phyloP scores from a whole-genome alignment of 2,797 vertebrate genomes.

The Chrosomus eos region DNA sequence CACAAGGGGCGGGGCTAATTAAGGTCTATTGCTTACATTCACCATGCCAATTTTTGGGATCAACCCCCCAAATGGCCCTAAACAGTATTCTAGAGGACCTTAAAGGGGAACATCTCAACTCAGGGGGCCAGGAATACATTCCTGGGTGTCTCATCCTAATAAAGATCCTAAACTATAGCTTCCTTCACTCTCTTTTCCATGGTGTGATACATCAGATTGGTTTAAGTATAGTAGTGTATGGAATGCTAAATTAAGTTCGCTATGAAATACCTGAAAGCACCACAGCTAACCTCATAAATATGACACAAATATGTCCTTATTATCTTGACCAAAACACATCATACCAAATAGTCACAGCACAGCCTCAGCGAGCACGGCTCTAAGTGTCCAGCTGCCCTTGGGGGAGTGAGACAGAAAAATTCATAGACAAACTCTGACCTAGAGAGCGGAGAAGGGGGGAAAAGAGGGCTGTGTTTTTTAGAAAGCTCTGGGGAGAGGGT shows the following conservation, averaged over 20 bases:
- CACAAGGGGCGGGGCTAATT: too few relatives aligned
- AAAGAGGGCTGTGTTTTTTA: conserved; percentile 42
- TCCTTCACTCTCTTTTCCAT: not conserved
- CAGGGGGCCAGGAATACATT: not conserved
- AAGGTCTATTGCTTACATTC: too few relatives aligned
- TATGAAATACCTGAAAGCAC: conserved; percentile 4
- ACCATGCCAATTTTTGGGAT: too few relatives aligned
- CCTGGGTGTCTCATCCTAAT: not conserved
- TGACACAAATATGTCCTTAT: conserved; percentile 22
- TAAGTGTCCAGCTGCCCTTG: conserved; percentile 41
- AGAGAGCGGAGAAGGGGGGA: conserved; percentile 8
- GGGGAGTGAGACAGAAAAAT: conserved; percentile 28
- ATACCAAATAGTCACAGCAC: not conserved
- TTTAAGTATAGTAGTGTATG: not conserved
- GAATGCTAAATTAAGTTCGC: not conserved
- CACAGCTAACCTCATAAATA: conserved; percentile 13
- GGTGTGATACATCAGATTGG: not conserved
- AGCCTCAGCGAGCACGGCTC: not conserved
- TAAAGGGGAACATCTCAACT: not conserved
- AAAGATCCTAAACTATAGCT: too few relatives aligned
- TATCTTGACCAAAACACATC: conserved; percentile 24
- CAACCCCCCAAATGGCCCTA: too few relatives aligned
- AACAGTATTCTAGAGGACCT: not conserved
- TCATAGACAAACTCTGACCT: conserved; percentile 37
- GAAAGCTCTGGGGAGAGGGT: conserved; percentile 35